Percentiles rank a stretch among this genome's conserved stretches.
Evolutionary conservation across 2,113 vertebrate species (phyloP).

Genomic region (Etheostoma spectabile): DNA sequence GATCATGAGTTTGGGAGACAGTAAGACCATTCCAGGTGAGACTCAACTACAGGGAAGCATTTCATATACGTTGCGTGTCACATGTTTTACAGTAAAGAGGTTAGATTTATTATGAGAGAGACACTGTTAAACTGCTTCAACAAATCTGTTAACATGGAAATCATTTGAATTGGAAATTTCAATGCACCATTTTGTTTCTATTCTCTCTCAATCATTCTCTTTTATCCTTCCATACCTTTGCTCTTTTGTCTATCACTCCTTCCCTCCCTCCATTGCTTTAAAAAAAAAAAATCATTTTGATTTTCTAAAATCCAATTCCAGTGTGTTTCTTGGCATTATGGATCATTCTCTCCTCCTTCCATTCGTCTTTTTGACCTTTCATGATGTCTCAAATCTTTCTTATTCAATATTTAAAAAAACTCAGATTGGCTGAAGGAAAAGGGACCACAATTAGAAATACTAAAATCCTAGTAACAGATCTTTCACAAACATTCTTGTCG

Average conservation of each 20-base stretch:
- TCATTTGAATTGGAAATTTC: background rate
- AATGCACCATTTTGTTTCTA: background rate
- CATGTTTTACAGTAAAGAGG: background rate
- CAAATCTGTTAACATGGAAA: background rate
- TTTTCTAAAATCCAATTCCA: constrained; percentile 4
- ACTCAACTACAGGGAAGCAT: background rate
- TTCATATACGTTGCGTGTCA: too few species aligned
- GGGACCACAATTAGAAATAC: background rate
- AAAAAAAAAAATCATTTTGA: too few species aligned
- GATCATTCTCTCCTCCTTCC: background rate
- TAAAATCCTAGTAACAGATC: background rate
- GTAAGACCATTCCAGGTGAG: constrained; percentile 92
- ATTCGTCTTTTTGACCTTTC: constrained; percentile 1
- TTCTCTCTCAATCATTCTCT: background rate
- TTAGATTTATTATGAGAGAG: background rate
- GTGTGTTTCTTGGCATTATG: constrained; percentile 10
- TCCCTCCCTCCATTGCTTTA: background rate
- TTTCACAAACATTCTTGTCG: background rate
- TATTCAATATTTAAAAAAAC: background rate
- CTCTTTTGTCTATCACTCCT: background rate
- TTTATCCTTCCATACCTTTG: background rate
- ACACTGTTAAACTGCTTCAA: background rate
- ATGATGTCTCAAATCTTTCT: background rate
- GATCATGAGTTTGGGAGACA: constrained; percentile 93
- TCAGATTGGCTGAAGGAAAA: background rate